Evolutionary conservation across 2,888 invertebrate genomes (phyloP).

Genomic region (Xestia sexstrigata): DNA sequence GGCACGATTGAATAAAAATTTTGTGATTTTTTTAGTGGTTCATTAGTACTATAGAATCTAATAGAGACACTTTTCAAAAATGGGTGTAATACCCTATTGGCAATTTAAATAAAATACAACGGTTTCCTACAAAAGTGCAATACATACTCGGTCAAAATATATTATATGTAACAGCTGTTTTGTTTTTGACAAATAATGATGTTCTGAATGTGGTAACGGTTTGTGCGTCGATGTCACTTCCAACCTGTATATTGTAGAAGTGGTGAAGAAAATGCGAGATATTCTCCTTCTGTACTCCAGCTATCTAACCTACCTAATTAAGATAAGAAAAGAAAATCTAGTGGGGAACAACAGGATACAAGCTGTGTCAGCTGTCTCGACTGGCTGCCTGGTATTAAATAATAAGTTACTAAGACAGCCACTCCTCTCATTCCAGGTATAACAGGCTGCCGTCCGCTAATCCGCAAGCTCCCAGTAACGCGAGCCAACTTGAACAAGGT

Average conservation of each 20-base stretch:
- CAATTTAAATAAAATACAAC: not conserved
- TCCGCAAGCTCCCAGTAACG: conserved; percentile 93
- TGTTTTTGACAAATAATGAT: not conserved
- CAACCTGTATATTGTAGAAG: not conserved
- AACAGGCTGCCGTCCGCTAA: conserved; percentile 87
- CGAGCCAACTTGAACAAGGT: conserved; percentile 95
- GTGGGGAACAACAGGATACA: not conserved
- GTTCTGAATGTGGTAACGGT: not conserved
- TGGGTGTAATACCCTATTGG: too few relatives aligned
- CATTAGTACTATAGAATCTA: too few relatives aligned
- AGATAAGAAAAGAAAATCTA: not conserved
- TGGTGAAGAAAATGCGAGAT: not conserved
- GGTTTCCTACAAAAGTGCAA: not conserved
- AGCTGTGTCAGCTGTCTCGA: not conserved
- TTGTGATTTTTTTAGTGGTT: too few relatives aligned
- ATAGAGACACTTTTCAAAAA: too few relatives aligned
- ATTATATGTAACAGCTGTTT: not conserved
- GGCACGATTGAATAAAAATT: too few relatives aligned
- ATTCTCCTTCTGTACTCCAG: not conserved
- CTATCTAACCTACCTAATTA: not conserved
- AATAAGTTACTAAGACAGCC: not conserved
- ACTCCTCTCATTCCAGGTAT: conserved; percentile 72
- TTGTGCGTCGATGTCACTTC: not conserved
- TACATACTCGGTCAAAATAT: not conserved
- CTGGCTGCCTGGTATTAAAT: not conserved